Percentiles rank a stretch among this genome's conserved stretches.
phyloP scores from a whole-genome alignment of 2,113 vertebrate genomes.

The Austrofundulus limnaeus region DNA sequence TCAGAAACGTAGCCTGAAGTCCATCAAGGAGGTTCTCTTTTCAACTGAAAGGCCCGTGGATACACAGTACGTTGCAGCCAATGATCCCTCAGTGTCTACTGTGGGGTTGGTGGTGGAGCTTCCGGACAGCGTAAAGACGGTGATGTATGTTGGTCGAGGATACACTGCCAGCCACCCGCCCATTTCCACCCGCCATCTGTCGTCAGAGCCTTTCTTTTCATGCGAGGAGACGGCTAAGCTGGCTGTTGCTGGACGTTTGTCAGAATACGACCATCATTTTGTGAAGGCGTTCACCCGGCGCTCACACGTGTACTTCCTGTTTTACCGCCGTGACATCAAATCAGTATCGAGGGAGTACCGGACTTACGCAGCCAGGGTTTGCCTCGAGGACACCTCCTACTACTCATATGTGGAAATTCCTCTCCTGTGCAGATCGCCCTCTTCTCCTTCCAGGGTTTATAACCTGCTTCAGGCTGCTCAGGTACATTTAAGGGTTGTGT shows the following conservation, averaged over 20 bases:
- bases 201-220: constrained; percentile 88
- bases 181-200: constrained; percentile 91
- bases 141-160: constrained; percentile 92
- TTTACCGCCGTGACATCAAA: constrained; percentile 92
- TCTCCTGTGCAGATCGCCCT: constrained; percentile 78
- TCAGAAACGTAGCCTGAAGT: constrained; percentile 86
- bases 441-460: constrained; percentile 69
- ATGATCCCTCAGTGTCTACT: constrained; percentile 89
- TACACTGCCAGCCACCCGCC: constrained; percentile 94
- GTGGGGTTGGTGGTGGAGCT: constrained; percentile 88
- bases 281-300: constrained; percentile 84
- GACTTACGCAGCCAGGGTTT: constrained; percentile 91
- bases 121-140: constrained; percentile 78
- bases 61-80: constrained; percentile 95
- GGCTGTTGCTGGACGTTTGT: constrained; percentile 88
- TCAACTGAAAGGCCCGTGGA: constrained; percentile 89
- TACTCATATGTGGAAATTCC: constrained; percentile 97
- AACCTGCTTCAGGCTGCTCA: constrained; percentile 90
- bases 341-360: constrained; percentile 86
- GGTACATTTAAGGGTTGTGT: constrained; percentile 39
- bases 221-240: constrained; percentile 96
- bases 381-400: constrained; percentile 90
- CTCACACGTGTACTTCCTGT: constrained; percentile 89
- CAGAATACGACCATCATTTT: constrained; percentile 96
- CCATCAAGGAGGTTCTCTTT: constrained; percentile 82